Conservation (phyloP, 35 echinoderm and acorn worm species). For the Holothuria glaberrima region DNA sequence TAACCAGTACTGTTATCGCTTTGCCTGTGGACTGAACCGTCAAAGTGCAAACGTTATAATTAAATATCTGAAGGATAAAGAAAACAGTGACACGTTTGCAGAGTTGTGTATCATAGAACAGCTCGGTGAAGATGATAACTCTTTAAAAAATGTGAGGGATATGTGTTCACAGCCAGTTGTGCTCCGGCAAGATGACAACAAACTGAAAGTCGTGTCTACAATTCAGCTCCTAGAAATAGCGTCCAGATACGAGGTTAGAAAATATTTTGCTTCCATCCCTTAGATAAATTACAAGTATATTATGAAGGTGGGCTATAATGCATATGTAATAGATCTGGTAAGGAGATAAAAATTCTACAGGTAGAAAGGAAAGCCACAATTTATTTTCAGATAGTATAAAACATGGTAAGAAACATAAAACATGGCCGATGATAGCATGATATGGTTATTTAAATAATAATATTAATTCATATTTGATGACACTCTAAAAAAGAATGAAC, state of each 20-base stretch:
- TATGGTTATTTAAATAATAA: no score
- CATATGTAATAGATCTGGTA: no score
- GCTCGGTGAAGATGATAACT: not conserved
- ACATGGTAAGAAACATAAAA: no score
- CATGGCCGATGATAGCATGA: no score
- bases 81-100: not conserved
- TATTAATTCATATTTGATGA: no score
- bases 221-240: not conserved
- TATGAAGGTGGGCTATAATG: no score
- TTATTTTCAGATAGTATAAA: no score
- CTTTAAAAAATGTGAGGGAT: not conserved
- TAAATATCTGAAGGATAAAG: not conserved
- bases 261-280: no score
- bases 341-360: no score
- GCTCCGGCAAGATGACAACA: not conserved
- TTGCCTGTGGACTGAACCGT: conserved; percentile 16
- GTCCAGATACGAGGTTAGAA: not conserved
- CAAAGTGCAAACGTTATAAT: not conserved
- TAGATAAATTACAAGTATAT: no score
- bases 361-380: no score
- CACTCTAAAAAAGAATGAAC: no score
- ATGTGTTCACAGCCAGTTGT: not conserved
- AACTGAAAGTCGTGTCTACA: not conserved
- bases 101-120: conserved; percentile 12
- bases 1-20: not conserved